Evolutionary conservation across 2,888 invertebrate genomes (phyloP).

Genomic region (Hipparchia sbordonii): DNA sequence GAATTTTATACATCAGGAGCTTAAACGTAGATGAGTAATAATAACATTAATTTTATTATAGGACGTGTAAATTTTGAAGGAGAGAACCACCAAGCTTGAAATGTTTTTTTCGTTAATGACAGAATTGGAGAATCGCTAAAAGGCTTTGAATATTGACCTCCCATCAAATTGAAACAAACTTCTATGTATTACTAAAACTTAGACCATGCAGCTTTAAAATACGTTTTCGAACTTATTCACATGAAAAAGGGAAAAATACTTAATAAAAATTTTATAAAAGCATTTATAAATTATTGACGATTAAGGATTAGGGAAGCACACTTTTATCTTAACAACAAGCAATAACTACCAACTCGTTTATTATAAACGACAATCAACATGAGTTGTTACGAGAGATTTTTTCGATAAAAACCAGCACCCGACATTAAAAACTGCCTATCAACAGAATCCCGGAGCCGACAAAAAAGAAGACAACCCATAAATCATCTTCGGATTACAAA

Average conservation of each 20-base stretch:
- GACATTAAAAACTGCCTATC: constrained; percentile 30
- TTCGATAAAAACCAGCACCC: constrained; percentile 18
- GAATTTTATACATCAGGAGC: constrained; percentile 49
- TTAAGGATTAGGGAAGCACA: constrained; percentile 14
- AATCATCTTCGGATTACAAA: constrained; percentile 43
- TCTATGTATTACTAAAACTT: no score
- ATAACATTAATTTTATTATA: not conserved
- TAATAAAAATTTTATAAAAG: not conserved
- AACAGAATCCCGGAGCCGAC: constrained; percentile 29
- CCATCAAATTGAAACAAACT: no score
- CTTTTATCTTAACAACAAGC: constrained; percentile 18
- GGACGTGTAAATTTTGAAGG: no score
- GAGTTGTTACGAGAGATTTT: constrained; percentile 18
- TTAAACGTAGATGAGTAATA: constrained; percentile 22
- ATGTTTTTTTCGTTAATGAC: no score
- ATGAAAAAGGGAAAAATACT: not conserved
- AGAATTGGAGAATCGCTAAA: no score
- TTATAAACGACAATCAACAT: constrained; percentile 20
- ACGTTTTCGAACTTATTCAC: not conserved
- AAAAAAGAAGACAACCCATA: constrained; percentile 42
- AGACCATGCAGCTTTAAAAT: no score
- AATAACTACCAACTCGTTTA: constrained; percentile 18
- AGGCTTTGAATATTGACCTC: no score
- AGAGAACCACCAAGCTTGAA: no score
- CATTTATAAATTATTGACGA: constrained; percentile 3